Percentiles rank a stretch among this genome's conserved stretches.
phyloP scores from a whole-genome alignment of 1,140 invertebrate genomes.

The Colletes gigas region DNA sequence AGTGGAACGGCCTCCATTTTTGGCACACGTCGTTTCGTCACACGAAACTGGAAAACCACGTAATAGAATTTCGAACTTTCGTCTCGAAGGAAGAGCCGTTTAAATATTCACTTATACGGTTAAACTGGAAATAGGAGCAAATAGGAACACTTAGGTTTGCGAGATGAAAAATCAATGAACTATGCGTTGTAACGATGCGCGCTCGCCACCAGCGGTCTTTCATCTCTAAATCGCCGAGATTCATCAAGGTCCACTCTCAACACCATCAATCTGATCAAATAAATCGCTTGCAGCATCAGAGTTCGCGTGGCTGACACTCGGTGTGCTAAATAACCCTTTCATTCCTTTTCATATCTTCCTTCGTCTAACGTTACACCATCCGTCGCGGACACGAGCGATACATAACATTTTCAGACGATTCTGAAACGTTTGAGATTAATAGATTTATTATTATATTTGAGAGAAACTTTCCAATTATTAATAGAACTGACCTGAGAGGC shows the following conservation, averaged over 20 bases:
- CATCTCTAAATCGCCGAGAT: neutral
- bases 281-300: neutral
- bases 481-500: too few species aligned
- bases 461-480: too few species aligned
- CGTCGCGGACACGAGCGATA: neutral
- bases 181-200: neutral
- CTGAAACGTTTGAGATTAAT: too few species aligned
- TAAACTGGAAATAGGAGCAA: neutral
- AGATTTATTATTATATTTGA: too few species aligned
- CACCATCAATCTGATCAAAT: neutral
- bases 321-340: too few species aligned
- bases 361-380: neutral
- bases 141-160: neutral
- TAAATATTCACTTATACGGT: neutral
- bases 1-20: neutral
- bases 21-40: neutral
- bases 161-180: conserved; percentile 12
- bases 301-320: neutral
- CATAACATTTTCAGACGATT: neutral
- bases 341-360: too few species aligned
- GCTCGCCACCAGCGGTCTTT: conserved; percentile 3
- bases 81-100: neutral
- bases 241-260: neutral
- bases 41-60: neutral
- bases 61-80: neutral